These are phyloP conservation scores for Hipposideros armiger DNA, from an alignment of 2,113 vertebrate genomes.

Conservation along the genomic window DNA sequence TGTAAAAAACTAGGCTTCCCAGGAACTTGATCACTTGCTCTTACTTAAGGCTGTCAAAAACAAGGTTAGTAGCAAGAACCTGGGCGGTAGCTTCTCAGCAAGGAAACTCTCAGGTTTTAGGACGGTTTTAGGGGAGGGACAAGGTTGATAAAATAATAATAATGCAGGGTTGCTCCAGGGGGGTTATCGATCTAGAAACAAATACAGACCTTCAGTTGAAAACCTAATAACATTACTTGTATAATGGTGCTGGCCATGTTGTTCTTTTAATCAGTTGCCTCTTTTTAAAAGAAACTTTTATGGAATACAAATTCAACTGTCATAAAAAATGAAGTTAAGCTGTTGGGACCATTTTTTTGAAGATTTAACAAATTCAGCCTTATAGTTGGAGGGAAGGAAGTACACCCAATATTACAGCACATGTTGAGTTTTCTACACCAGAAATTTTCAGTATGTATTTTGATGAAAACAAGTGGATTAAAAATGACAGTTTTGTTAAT, in stretches of 20 bases:
- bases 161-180: slow-evolving; percentile 87
- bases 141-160: slow-evolving; percentile 84
- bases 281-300: slow-evolving; percentile 84
- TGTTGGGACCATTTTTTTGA: slow-evolving; percentile 90
- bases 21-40: slow-evolving; percentile 89
- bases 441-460: slow-evolving; percentile 75
- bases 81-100: slow-evolving; percentile 91
- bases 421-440: slow-evolving; percentile 80
- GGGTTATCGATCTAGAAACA: slow-evolving; percentile 84
- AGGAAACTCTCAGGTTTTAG: slow-evolving; percentile 87
- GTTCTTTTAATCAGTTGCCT: slow-evolving; percentile 90
- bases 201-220: slow-evolving; percentile 87
- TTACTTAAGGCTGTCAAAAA: slow-evolving; percentile 89
- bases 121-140: slow-evolving; percentile 84
- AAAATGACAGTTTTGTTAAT: slow-evolving; percentile 73
- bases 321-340: slow-evolving; percentile 84
- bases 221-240: slow-evolving; percentile 93
- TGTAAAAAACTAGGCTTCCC: slow-evolving; percentile 88
- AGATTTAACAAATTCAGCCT: slow-evolving; percentile 78
- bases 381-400: slow-evolving; percentile 71
- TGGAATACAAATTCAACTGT: slow-evolving; percentile 85
- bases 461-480: slow-evolving; percentile 80
- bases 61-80: slow-evolving; percentile 89
- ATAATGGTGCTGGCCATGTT: slow-evolving; percentile 96
- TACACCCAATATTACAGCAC: slow-evolving; percentile 78